A percentile compares a stretch with the other conserved stretches of the same genome.
phyloP scores from a whole-genome alignment of 2,113 vertebrate genomes.

The Gallinago media region DNA sequence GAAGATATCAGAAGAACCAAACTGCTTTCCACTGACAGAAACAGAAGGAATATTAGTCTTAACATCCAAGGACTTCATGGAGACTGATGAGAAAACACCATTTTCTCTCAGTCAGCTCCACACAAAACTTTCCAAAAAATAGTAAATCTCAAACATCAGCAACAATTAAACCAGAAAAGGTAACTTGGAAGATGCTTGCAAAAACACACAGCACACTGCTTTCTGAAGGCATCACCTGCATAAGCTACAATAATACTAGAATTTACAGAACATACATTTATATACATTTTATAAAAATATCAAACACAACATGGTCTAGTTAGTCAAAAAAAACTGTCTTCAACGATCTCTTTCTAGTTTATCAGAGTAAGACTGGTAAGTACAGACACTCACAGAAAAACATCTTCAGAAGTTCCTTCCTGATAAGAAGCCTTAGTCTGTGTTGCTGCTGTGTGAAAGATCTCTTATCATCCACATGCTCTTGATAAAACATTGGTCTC shows the following conservation, averaged over 20 bases:
- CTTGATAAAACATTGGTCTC: rapidly evolving
- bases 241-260: neutral
- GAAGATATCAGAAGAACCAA: neutral
- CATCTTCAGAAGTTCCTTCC: neutral
- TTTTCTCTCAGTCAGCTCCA: neutral
- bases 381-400: neutral
- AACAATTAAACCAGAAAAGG: neutral
- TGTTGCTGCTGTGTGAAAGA: neutral
- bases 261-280: neutral
- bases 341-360: neutral
- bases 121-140: neutral
- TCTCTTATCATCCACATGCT: neutral
- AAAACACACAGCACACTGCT: neutral
- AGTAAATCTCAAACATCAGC: neutral
- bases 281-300: neutral
- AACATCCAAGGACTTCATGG: neutral
- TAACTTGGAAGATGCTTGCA: neutral
- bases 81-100: neutral
- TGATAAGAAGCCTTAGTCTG: neutral
- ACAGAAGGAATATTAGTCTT: neutral
- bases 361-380: neutral
- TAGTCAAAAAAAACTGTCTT: neutral
- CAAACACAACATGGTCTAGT: neutral
- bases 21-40: neutral
- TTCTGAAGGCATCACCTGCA: neutral